Evolutionary conservation across 2,888 invertebrate species (phyloP), one percentile per base, ranked within the genome.

Genomic region (Byasa hedistus): DNA sequence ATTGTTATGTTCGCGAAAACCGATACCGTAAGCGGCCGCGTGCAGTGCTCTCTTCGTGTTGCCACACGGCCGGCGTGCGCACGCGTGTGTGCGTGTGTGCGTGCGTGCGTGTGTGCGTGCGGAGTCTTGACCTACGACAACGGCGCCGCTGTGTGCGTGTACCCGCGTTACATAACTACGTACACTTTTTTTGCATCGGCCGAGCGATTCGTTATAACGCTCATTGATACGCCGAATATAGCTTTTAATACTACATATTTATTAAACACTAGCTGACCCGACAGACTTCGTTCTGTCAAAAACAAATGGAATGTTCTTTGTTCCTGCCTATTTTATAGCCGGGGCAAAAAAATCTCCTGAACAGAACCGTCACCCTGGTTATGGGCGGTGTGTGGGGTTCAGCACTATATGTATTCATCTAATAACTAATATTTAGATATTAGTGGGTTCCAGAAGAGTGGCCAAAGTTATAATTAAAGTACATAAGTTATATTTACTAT

Each of bases 1-100:
- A 72, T 75, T 62, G 78, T 77, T 77, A 79, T 79, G 80, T 79
- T 78, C 73, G 80, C 81, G 82, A 84, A 86, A 86, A 80, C 76
- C 76, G 86, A 87, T 82, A 85, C 82, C 76, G 77, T 79, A 73
- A 71, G 69, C 69, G 72, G 67, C 71, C 71, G 79, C 84, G 84
- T 79, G 73, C 86, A 77, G 83, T 86, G 85, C 84, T 81, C 87
- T 80, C 76, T 79, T 72, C 62, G 69, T 73, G 73, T 74, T 78
- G 78, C 76, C 72, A 73, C 73, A 70, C 64, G 70, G n/a, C n/a
- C n/a, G n/a, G 70, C 69, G 71, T 70, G 73, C 62, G 69, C n/a
- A n/a, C 70, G 73, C 61, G 69, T 71, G 72, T 73, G 76, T 73
- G 75, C 71, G 75, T 69, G 69, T 66, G 65, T n/a, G 70, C 69